These are phyloP conservation scores for Chironomus riparius DNA, from an alignment of 2,888 invertebrate genomes.

Conservation along the genomic window DNA sequence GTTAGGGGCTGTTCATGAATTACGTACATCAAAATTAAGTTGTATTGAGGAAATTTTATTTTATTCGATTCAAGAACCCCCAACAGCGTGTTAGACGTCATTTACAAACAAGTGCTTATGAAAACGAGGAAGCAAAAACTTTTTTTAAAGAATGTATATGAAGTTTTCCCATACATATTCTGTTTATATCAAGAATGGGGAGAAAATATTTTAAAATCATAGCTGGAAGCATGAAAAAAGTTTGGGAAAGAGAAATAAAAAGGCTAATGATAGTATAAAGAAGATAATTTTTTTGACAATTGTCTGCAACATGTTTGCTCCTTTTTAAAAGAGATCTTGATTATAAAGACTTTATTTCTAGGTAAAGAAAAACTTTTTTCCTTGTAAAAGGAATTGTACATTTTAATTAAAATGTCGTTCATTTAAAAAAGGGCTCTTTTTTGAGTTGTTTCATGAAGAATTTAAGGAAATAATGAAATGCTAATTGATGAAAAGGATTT, in stretches of 20 bases:
- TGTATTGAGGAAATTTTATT: too few relatives aligned
- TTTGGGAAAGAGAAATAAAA: neutral
- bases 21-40: too few relatives aligned
- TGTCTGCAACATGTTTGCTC: neutral
- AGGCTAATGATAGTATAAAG: neutral
- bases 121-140: too few relatives aligned
- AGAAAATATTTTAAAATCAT: neutral
- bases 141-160: too few relatives aligned
- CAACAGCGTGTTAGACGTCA: too few relatives aligned
- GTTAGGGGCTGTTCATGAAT: too few relatives aligned
- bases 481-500: neutral
- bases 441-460: too few relatives aligned
- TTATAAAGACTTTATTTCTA: neutral
- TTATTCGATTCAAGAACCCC: too few relatives aligned
- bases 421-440: neutral
- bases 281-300: neutral
- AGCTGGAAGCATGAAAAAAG: neutral
- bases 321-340: neutral
- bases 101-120: too few relatives aligned
- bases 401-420: neutral
- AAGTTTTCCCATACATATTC: neutral
- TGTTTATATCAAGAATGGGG: neutral
- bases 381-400: neutral
- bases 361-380: neutral
- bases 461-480: neutral